phyloP scores from a whole-genome alignment of 2,797 vertebrate genomes.

The Zalophus californianus region DNA sequence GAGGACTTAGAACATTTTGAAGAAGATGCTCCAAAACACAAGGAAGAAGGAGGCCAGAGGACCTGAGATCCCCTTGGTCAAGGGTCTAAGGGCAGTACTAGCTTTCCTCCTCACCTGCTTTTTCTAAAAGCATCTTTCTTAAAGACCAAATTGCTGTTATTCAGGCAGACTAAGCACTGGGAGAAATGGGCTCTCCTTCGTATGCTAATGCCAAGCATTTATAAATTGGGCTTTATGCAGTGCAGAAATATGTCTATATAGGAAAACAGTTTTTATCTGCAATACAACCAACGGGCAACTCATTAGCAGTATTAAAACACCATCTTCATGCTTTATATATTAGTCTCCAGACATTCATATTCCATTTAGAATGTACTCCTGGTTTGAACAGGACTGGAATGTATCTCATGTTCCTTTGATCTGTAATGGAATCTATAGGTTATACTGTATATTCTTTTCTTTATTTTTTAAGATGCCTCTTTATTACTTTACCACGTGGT shows the following conservation, averaged over 20 bases:
- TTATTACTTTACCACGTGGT: conserved; percentile 61
- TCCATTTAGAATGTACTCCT: conserved; percentile 39
- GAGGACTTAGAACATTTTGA: neutral
- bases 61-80: neutral
- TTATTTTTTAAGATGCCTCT: conserved; percentile 41
- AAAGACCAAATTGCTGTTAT: neutral
- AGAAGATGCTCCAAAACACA: neutral
- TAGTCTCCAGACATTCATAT: conserved; percentile 40
- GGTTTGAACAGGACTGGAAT: conserved; percentile 33
- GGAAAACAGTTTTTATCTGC: conserved; percentile 41
- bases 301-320: conserved; percentile 56
- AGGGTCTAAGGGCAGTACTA: neutral
- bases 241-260: neutral
- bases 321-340: conserved; percentile 54
- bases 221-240: neutral
- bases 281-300: conserved; percentile 50
- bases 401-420: conserved; percentile 65
- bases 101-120: neutral
- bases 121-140: neutral
- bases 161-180: conserved; percentile 3
- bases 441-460: conserved; percentile 26
- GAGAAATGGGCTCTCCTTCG: neutral
- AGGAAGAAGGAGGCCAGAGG: neutral
- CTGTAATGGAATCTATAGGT: conserved; percentile 29
- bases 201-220: conserved; percentile 14